A percentile compares a stretch with the other conserved stretches of the same genome.
Conservation (phyloP, 2,888 invertebrate genomes). For the Phortica okadai region DNA sequence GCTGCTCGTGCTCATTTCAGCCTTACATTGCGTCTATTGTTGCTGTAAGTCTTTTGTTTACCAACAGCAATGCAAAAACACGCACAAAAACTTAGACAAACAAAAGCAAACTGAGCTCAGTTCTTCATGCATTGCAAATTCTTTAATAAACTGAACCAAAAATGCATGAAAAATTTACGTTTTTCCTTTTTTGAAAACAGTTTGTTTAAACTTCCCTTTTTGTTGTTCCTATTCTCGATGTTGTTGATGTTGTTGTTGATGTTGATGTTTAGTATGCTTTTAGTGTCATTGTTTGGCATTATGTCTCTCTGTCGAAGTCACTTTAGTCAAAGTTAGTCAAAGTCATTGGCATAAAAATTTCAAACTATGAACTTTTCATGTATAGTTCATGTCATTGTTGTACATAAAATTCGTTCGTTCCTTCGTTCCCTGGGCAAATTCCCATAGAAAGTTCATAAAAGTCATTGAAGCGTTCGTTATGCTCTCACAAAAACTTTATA, state of each 20-base stretch:
- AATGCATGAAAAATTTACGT: conserved; percentile 5
- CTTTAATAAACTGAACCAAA: background rate
- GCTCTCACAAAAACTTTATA: conserved; percentile 17
- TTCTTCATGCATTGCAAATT: conserved; percentile 5
- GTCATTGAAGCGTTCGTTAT: conserved; percentile 53
- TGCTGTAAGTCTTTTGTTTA: conserved; percentile 2
- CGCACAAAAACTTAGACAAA: conserved; percentile 18
- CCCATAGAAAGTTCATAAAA: conserved; percentile 58
- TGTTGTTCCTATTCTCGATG: background rate
- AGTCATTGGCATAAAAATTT: conserved; percentile 51
- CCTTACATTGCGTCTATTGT: background rate
- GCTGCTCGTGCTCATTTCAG: background rate
- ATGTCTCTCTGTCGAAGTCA: background rate
- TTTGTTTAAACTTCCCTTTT: background rate
- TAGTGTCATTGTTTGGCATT: background rate
- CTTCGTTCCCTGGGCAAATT: conserved; percentile 41
- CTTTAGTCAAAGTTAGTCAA: conserved; percentile 40
- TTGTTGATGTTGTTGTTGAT: background rate
- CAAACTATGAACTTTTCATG: conserved; percentile 48
- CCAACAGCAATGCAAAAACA: conserved; percentile 28
- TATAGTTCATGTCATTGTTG: conserved; percentile 41
- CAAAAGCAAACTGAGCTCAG: conserved; percentile 10
- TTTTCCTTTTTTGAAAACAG: background rate
- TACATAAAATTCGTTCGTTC: background rate
- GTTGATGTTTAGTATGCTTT: background rate